Evolutionary conservation across 2,797 vertebrate species (phyloP).

Genomic region (Neopelma chrysocephalum): DNA sequence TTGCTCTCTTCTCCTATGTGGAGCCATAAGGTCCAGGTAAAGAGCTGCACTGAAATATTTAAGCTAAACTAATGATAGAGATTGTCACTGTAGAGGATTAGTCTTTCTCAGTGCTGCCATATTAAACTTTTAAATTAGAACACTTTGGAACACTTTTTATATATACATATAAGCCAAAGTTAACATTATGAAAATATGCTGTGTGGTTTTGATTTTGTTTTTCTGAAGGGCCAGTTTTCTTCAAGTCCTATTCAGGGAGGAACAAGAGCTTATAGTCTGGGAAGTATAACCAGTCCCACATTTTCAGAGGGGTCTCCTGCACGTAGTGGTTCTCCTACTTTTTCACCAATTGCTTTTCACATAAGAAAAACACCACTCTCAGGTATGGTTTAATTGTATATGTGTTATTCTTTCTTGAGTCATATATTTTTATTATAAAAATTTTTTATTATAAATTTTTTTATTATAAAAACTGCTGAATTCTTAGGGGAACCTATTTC

Average conservation of each 20-base stretch:
- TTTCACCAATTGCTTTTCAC: slow-evolving; percentile 87
- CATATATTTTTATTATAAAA: not conserved
- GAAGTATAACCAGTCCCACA: slow-evolving; percentile 85
- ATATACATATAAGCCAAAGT: not conserved
- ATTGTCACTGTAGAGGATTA: not conserved
- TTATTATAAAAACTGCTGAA: not conserved
- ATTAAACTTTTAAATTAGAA: not conserved
- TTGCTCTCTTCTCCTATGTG: not conserved
- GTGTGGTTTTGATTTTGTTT: not conserved
- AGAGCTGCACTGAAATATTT: not conserved
- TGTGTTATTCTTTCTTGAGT: not conserved
- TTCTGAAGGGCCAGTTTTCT: slow-evolving; percentile 90
- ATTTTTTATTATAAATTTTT: not conserved
- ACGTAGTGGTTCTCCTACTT: slow-evolving; percentile 80
- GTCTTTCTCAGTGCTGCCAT: not conserved
- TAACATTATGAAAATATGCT: not conserved
- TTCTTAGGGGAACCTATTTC: not conserved
- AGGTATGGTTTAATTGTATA: slow-evolving; percentile 71
- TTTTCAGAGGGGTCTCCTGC: slow-evolving; percentile 82
- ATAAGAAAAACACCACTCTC: slow-evolving; percentile 81
- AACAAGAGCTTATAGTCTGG: slow-evolving; percentile 87
- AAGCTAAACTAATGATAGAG: not conserved
- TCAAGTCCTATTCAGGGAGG: slow-evolving; percentile 92
- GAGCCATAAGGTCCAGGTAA: not conserved
- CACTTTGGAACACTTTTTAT: not conserved